Base-by-base conservation (phyloP, 2,797 vertebrate species). In the Apodemus agrarius region DNA sequence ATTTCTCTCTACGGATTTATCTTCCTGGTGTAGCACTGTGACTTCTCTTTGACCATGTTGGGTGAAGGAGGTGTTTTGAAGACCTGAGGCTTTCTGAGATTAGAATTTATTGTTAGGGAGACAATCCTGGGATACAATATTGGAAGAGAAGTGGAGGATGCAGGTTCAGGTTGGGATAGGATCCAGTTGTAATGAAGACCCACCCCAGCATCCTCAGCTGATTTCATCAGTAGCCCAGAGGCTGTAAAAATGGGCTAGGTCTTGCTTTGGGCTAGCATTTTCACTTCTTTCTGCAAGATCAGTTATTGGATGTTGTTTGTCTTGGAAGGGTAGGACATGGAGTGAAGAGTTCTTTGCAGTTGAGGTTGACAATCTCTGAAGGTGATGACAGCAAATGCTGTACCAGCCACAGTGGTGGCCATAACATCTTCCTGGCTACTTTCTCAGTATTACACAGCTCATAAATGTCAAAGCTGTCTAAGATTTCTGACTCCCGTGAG, bases 401-500 rank as follows among this genome's bases (percentile, higher is more conserved):
- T 43, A 46, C 6, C 31, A 49, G 4, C 72, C n/a, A 57, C 31
- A n/a, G 21, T 49, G 76, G 69, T 43, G 34, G 26, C n/a, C 29
- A 21, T 14, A 37, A 59, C n/a, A 7, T 52, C 26, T 79, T 95
- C 19, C 65, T 65, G 49, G 14, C 29, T 78, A 52, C 96, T 34
- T 88, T 79, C 74, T 85, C 29, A 89, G 24, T 40, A 49, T 88
- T 67, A 43, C 17, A 21, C 8, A 40, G n/a, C 86, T 89, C 80
- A 0, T 74, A 43, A 63, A 43, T 72, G 69, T 54, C 57, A 65
- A 74, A 54, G 37, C 63, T 75, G 79, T 63, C 79, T 75, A 75
- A 61, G 72, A 91, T 84, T 95, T 92, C 61, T 94, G 94, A 84
- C 63, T 65, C 78, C 59, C 37, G 2, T 72, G 82, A 67, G 75